Conservation (phyloP, 2,888 invertebrate species). For the Chrysina gloriosa region DNA sequence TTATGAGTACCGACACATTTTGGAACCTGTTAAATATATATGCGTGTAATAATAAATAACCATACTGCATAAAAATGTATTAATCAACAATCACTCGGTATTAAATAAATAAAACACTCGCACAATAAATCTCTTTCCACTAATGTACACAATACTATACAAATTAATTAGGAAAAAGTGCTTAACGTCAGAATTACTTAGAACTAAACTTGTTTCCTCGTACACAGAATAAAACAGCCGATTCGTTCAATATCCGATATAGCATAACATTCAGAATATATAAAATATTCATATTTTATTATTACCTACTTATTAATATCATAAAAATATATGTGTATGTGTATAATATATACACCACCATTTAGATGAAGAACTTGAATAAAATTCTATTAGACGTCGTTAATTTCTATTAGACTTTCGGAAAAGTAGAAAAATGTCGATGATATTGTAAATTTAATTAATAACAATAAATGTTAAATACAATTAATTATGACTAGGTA, state of each 20-base stretch:
- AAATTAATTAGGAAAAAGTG: background rate
- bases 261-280: constrained; percentile 13
- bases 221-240: constrained; percentile 15
- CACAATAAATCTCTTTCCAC: background rate
- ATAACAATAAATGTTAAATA: constrained; percentile 1
- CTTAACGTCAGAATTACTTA: background rate
- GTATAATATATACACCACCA: constrained; percentile 23
- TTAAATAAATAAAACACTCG: constrained; percentile 22
- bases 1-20: background rate
- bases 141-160: constrained; percentile 8
- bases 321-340: constrained; percentile 24
- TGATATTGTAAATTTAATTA: background rate
- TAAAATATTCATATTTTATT: constrained; percentile 20
- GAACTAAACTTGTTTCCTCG: background rate
- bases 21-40: constrained; percentile 28
- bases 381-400: background rate
- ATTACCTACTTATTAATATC: constrained; percentile 16
- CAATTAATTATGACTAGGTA: constrained; percentile 20
- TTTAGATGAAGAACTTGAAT: background rate
- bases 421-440: constrained; percentile 30
- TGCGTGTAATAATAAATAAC: constrained; percentile 21
- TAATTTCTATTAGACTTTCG: background rate
- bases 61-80: constrained; percentile 25
- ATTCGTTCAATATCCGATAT: constrained; percentile 24
- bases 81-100: constrained; percentile 24